Conservation (phyloP, 1,140 invertebrate genomes). For the Formica selysi region DNA sequence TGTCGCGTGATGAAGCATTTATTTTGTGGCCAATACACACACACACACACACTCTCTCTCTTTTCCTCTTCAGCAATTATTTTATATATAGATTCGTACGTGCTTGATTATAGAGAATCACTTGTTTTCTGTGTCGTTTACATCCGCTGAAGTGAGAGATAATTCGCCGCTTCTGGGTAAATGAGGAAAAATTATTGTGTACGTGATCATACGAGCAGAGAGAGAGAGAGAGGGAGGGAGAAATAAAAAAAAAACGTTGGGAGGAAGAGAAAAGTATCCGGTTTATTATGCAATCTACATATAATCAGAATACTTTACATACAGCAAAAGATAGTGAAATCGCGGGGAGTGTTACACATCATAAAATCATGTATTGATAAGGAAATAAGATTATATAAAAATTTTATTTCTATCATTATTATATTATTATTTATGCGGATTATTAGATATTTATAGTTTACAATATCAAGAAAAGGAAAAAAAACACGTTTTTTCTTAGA, state of each 20-base stretch:
- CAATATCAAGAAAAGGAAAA: neutral
- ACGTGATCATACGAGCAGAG: neutral
- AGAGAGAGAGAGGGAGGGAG: conserved; percentile 13
- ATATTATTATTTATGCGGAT: neutral
- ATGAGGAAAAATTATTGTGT: conserved; percentile 13
- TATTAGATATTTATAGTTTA: neutral
- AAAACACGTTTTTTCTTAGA: neutral
- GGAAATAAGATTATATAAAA: neutral
- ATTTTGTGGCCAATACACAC: neutral
- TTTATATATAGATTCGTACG: neutral
- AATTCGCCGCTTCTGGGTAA: conserved; percentile 24
- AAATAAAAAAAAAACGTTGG: neutral
- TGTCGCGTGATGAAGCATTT: neutral
- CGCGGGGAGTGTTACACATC: neutral
- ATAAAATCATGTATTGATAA: neutral
- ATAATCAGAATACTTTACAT: neutral
- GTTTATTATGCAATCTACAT: neutral
- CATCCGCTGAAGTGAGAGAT: conserved; percentile 15
- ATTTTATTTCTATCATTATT: conserved; percentile 9
- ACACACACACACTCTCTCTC: too few relatives aligned
- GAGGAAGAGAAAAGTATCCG: neutral
- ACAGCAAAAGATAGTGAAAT: neutral
- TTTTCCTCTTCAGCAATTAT: too few relatives aligned
- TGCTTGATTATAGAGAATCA: neutral
- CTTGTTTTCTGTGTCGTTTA: neutral